Conservation (phyloP, 1,140 invertebrate genomes). For the Drosophila sechellia region DNA sequence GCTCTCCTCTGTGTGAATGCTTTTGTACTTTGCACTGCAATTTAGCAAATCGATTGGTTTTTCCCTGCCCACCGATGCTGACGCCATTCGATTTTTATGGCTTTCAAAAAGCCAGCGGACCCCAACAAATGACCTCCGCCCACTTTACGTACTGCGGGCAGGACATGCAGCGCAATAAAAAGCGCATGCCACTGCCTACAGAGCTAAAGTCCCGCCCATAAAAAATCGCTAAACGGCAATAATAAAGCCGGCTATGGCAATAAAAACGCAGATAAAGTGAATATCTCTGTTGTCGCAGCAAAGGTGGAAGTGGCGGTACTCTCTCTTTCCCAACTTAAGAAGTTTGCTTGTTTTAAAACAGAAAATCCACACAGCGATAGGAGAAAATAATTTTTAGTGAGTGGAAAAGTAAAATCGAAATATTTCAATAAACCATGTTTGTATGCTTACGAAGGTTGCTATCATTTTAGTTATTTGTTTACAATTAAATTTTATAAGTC, state of each 20-base stretch:
- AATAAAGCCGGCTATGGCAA: conserved; percentile 67
- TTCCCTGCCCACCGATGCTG: conserved; percentile 27
- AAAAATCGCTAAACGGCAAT: conserved; percentile 80
- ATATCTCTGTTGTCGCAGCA: neutral
- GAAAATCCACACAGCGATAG: neutral
- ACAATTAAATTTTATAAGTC: too few species aligned
- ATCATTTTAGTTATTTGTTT: too few species aligned
- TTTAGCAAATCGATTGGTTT: conserved; percentile 82
- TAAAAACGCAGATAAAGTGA: conserved; percentile 57
- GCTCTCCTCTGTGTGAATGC: conserved; percentile 27
- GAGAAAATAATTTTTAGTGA: neutral
- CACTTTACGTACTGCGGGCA: neutral
- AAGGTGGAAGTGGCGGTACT: neutral
- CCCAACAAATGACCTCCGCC: conserved; percentile 64
- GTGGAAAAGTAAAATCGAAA: neutral
- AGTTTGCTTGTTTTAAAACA: neutral
- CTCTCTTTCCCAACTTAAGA: neutral
- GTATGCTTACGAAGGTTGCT: too few species aligned
- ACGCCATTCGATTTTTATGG: conserved; percentile 77
- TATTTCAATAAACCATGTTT: too few species aligned
- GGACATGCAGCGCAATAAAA: conserved; percentile 68
- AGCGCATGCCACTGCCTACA: conserved; percentile 59
- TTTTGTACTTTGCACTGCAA: conserved; percentile 75
- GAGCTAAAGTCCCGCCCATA: conserved; percentile 56
- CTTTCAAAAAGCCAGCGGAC: conserved; percentile 75